These are phyloP conservation scores for Cataglyphis cursor DNA, from an alignment of 2,888 invertebrate species.

Conservation along the genomic window DNA sequence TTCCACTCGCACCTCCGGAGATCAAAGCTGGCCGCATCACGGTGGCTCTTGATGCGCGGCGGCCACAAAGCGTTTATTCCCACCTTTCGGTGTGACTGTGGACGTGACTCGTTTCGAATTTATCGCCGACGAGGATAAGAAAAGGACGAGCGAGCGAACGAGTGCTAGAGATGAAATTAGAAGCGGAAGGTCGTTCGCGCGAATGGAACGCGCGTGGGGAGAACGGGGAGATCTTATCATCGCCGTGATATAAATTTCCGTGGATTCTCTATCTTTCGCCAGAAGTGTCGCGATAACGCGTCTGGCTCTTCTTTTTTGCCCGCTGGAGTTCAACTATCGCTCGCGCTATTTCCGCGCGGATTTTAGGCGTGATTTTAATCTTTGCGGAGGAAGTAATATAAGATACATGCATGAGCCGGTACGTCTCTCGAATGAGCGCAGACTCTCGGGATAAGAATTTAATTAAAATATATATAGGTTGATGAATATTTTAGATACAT, in stretches of 20 bases:
- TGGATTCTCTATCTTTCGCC: constrained; percentile 37
- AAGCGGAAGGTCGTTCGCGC: constrained; percentile 41
- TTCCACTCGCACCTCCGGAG: constrained; percentile 44
- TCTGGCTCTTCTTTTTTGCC: constrained; percentile 4
- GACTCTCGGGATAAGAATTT: neutral
- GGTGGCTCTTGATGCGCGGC: constrained; percentile 58
- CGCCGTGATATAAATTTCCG: constrained; percentile 42
- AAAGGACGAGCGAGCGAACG: constrained; percentile 42
- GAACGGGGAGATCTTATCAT: constrained; percentile 46
- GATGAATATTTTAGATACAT: neutral
- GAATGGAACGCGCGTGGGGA: neutral
- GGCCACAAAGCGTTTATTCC: constrained; percentile 59
- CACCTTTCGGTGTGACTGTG: constrained; percentile 41
- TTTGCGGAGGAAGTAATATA: constrained; percentile 5
- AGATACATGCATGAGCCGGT: neutral
- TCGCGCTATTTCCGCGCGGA: constrained; percentile 12
- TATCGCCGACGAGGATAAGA: constrained; percentile 54
- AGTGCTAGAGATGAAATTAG: constrained; percentile 52
- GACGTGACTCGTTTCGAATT: constrained; percentile 56
- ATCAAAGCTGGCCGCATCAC: constrained; percentile 60
- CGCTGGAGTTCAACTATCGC: constrained; percentile 29
- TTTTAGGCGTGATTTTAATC: constrained; percentile 40
- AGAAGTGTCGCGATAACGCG: constrained; percentile 42
- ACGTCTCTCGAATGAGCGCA: neutral
- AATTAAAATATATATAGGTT: constrained; percentile 5